These are phyloP conservation scores for Ectropis crepuscularia DNA, from an alignment of 2,888 invertebrate genomes.

Conservation along the genomic window DNA sequence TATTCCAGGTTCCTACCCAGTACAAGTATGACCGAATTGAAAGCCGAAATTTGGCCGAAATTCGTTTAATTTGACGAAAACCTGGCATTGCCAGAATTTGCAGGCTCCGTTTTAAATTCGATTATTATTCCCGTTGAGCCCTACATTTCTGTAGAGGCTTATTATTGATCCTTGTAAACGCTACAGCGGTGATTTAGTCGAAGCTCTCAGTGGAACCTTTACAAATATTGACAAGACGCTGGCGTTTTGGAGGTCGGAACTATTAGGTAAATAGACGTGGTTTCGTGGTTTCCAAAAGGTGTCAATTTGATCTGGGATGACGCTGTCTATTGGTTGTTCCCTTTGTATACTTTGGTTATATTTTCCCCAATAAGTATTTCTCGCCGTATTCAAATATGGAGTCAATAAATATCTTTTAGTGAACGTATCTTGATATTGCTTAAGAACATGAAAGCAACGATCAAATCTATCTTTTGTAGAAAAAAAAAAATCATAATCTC, in stretches of 20 bases:
- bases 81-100: constrained; percentile 9
- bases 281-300: too few relatives aligned
- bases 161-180: constrained; percentile 27
- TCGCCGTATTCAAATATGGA: too few relatives aligned
- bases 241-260: background rate
- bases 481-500: too few relatives aligned
- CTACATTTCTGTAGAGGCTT: constrained; percentile 38
- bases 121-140: constrained; percentile 44
- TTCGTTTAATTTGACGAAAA: constrained; percentile 44
- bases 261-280: too few relatives aligned
- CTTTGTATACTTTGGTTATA: background rate
- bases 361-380: too few relatives aligned
- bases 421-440: too few relatives aligned
- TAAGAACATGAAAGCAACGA: too few relatives aligned
- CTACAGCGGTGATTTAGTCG: constrained; percentile 14
- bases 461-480: too few relatives aligned
- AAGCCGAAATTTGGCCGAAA: constrained; percentile 36
- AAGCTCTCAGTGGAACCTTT: constrained; percentile 6
- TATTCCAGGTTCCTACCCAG: constrained; percentile 4
- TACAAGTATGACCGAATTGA: constrained; percentile 33
- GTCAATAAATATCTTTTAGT: too few relatives aligned
- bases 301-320: background rate
- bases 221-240: constrained; percentile 11
- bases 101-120: constrained; percentile 46
- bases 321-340: background rate